These are phyloP conservation scores for Bathynomus jamesi DNA, from an alignment of 1,140 invertebrate genomes.

Conservation along the genomic window DNA sequence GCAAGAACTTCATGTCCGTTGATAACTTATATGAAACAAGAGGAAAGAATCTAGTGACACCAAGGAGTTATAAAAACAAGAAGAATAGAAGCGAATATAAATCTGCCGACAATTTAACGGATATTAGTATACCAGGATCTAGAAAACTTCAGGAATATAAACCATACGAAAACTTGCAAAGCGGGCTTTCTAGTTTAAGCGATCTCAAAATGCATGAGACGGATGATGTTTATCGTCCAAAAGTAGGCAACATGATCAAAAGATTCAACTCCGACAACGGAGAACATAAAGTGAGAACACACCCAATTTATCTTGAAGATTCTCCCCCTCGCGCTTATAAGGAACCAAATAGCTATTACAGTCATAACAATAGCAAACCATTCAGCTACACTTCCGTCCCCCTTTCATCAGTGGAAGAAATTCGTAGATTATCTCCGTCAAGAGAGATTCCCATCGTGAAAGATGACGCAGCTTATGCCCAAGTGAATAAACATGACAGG, in stretches of 20 bases:
- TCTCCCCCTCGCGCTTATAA: too few species aligned
- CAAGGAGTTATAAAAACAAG: not conserved
- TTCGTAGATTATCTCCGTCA: constrained; percentile 14
- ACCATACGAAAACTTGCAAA: not conserved
- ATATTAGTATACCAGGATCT: not conserved
- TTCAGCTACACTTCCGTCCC: constrained; percentile 56
- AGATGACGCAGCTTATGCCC: constrained; percentile 19
- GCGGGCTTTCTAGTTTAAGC: not conserved
- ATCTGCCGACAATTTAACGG: constrained; percentile 4
- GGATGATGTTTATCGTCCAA: constrained; percentile 6
- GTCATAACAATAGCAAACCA: constrained; percentile 62
- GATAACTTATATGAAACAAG: constrained; percentile 1
- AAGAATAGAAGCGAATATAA: not conserved
- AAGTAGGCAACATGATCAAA: constrained; percentile 29
- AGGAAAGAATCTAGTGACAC: not conserved
- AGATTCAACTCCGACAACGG: constrained; percentile 23
- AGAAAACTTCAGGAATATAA: constrained; percentile 16
- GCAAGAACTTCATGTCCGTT: not conserved
- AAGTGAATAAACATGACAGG: constrained; percentile 21
- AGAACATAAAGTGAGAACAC: not conserved
- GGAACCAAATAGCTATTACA: too few species aligned
- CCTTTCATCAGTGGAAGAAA: constrained; percentile 2
- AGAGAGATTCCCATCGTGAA: constrained; percentile 5
- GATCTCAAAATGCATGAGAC: not conserved
- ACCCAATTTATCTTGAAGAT: not conserved